Base-by-base conservation (phyloP, 2,888 invertebrate genomes). In the Eupithecia exiguata region DNA sequence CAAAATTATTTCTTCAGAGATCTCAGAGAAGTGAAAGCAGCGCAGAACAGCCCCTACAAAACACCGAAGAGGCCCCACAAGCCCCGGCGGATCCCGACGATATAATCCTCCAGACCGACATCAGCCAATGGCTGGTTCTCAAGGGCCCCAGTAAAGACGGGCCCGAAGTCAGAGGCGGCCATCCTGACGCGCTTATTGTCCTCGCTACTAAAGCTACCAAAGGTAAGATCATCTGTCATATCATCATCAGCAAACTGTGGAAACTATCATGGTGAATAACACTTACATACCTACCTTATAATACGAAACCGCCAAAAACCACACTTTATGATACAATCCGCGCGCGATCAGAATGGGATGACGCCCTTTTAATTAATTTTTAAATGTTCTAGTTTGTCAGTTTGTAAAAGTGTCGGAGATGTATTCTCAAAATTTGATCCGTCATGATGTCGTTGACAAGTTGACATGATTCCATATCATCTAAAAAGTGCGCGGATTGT, bases 151-250 rank as follows among this genome's bases (percentile, higher is more conserved):
- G 97, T 77, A 93, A 93, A 97, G 98, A 98, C 77, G 98, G 98
- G 5, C 98, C 98, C 0, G 98, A 98, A 82, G 97, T 99, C 61
- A 96, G 98, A 75, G 99, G 99, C 12, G 99, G 99, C 10, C 96
- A 97, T 78, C 96, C 98, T 1, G 99, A 99, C 90, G 99, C 99
- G 1, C 96, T 99, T 71, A 97, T 99, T 78, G 98, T 99, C 62
- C 98, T 99, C 87, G 99, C 99, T 67, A 99, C 99, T 73, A 98
- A 98, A 92, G 98, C 98, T 77, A 98, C 98, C 88, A 98, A 98
- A 95, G 97, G 97, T 96, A 92, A 67, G n/a, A 49, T 36, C 14
- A 5, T 30, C n/a, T 49, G 18, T 46, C 12, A 46, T 9, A 62
- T 62, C 35, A 62, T 69, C 10, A 53, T 53, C 4, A 25, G 25